A percentile compares a stretch with the other conserved stretches of the same genome.
These are phyloP conservation scores for Drosophila peninsularis DNA, from an alignment of 2,888 invertebrate genomes.

Conservation along the genomic window DNA sequence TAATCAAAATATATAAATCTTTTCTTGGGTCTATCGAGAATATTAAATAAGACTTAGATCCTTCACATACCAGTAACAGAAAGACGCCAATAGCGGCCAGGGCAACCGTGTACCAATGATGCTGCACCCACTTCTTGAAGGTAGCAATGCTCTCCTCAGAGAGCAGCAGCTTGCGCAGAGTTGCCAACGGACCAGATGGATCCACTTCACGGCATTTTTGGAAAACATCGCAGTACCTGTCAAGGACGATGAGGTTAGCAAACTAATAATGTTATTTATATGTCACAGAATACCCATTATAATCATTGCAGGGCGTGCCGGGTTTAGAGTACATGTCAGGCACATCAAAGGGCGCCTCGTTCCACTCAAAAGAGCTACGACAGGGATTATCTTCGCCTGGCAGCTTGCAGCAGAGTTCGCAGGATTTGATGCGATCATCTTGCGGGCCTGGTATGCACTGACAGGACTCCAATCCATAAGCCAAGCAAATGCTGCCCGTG, in stretches of 20 bases:
- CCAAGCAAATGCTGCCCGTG: conserved; percentile 98
- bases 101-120: conserved; percentile 96
- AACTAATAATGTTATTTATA: neutral
- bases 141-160: conserved; percentile 96
- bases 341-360: conserved; percentile 94
- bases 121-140: conserved; percentile 93
- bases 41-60: neutral
- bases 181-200: conserved; percentile 96
- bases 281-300: conserved; percentile 89
- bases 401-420: conserved; percentile 95
- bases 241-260: neutral
- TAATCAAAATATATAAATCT: conserved; percentile 2
- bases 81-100: conserved; percentile 90
- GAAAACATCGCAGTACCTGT: conserved; percentile 88
- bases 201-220: conserved; percentile 95
- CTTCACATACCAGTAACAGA: conserved; percentile 90
- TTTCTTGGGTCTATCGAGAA: neutral
- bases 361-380: conserved; percentile 95
- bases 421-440: conserved; percentile 93
- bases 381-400: conserved; percentile 93
- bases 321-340: conserved; percentile 97
- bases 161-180: conserved; percentile 92
- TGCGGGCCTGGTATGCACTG: conserved; percentile 93
- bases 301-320: conserved; percentile 97
- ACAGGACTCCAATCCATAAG: conserved; percentile 97